Evolutionary conservation across 2,797 vertebrate species (phyloP), one percentile per base, ranked within the genome.

Genomic region (Cichlasoma orientale): DNA sequence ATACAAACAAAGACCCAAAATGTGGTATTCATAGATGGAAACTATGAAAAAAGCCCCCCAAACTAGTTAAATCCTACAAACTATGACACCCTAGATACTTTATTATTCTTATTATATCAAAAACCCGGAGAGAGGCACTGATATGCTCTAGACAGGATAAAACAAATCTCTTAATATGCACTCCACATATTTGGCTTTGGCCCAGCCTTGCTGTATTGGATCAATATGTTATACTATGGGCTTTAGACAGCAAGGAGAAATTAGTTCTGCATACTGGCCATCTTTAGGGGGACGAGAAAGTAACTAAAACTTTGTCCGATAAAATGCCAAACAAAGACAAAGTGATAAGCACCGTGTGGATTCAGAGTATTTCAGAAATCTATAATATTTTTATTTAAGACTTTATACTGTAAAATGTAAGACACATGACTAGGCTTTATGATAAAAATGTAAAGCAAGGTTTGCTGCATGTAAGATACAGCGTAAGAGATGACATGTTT

Each of bases 21-120:
- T 82, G 80, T 76, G 36, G 78, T 88, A 92, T 90, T 91, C 87
- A 90, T 90, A 80, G 25, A 58, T 53, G 36, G 38, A 13, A 72
- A 63, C 78, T 68, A 57, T 85, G 52, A 9, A 29, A 75, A 74
- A 70, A 54, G 56, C 7, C 36, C 58, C 19, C 8, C 33, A 31
- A 31, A 7, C 12, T 52, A 18, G 25, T 56, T 53, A 63, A 74
- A 27, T 19, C 7, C 5, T 13, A 56, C 19, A 75, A 52, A 53
- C 29, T 4, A 16, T 27, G 44, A 44, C 9, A 47, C 18, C 10
- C 23, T 25, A 47, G 38, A 66, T 27, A 66, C 38, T 66, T 44
- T 44, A 14, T 44, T 18, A 47, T 19, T 27, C 47, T 66, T 21
- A 13, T 21, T 41, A 29, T 4, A 47, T n/a, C 19, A 8, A 23